Base-by-base conservation (phyloP, 2,888 invertebrate genomes). In the Dorcus parallelipipedus region DNA sequence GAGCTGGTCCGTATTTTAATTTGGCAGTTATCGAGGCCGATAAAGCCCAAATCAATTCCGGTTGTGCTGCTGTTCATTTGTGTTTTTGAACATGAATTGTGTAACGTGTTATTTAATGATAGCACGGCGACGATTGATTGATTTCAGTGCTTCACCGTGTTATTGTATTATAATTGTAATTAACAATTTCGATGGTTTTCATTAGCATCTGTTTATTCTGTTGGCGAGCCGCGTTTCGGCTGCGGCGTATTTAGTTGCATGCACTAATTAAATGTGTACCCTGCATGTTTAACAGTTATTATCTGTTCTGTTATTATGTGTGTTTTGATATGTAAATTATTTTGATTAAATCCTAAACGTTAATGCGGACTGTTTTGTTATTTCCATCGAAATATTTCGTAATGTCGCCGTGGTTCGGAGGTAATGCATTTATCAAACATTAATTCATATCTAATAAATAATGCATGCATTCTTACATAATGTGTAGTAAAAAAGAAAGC, bases 161-260 rank as follows among this genome's bases (percentile, higher is more conserved):
- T 53, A 56, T 64, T 64, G 60, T 55, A 60, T 64, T 62, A 64
- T 64, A 59, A 58, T 58, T 54, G 64, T 60, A 64, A 64, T 64
- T 62, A 64, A 62, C 62, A 64, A 64, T 64, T 64, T 58, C 60
- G 59, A 61, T 50, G 59, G 59, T 61, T 61, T 67, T 59, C 63
- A 63, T 63, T 63, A 63, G 61, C 63, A 69, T 68, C 62, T 67
- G 67, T 66, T 67, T 66, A 63, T 61, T 66, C 65, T 68, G 64
- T 63, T 61, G 62, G 26, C 26, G 26, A 56, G 58, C 58, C 53
- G 56, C 61, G 65, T 62, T 66, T 65, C 64, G 51, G 52, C 53
- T 58, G 52, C 53, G 50, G 43, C 55, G 58, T 56, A 40, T 59
- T 61, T 58, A 62, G 62, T 62, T 59, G 47, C 55, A 59, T 49